Conservation (phyloP, 1,140 invertebrate genomes). For the Pemphigus obesinymphae region DNA sequence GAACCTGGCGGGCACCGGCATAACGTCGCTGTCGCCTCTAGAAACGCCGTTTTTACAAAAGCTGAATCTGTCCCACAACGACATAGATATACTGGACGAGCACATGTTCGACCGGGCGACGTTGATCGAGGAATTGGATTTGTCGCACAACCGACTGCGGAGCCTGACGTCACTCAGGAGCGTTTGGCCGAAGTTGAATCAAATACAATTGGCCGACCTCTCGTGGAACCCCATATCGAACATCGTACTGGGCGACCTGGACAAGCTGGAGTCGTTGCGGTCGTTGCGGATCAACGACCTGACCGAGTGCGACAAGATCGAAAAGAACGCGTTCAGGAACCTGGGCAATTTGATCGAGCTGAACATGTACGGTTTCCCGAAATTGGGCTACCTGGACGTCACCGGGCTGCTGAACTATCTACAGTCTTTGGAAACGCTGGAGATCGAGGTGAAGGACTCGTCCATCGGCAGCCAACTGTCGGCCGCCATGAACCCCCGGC, state of each 20-base stretch:
- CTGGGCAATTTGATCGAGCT: conserved; percentile 66
- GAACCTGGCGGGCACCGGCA: conserved; percentile 74
- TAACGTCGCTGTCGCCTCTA: conserved; percentile 62
- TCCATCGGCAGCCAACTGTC: conserved; percentile 74
- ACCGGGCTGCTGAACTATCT: conserved; percentile 70
- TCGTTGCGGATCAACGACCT: conserved; percentile 65
- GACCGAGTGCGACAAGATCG: conserved; percentile 66
- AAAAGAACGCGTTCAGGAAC: conserved; percentile 73
- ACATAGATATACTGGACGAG: conserved; percentile 61
- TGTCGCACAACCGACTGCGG: conserved; percentile 68
- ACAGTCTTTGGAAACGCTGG: conserved; percentile 63
- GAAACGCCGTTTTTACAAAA: conserved; percentile 80
- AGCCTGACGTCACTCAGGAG: conserved; percentile 52
- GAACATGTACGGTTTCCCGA: conserved; percentile 67
- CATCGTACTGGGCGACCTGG: conserved; percentile 69
- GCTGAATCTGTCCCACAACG: conserved; percentile 77
- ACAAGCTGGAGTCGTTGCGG: conserved; percentile 61
- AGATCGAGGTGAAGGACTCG: conserved; percentile 81
- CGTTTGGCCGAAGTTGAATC: conserved; percentile 63
- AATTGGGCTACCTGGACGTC: conserved; percentile 75
- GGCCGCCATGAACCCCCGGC: conserved; percentile 69
- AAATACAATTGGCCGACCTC: conserved; percentile 66
- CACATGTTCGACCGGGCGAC: conserved; percentile 71
- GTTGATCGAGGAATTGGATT: conserved; percentile 68
- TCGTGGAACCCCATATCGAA: conserved; percentile 71